Evolutionary conservation across 2,888 invertebrate species (phyloP), one percentile per base, ranked within the genome.

Genomic region (Griposia aprilina): DNA sequence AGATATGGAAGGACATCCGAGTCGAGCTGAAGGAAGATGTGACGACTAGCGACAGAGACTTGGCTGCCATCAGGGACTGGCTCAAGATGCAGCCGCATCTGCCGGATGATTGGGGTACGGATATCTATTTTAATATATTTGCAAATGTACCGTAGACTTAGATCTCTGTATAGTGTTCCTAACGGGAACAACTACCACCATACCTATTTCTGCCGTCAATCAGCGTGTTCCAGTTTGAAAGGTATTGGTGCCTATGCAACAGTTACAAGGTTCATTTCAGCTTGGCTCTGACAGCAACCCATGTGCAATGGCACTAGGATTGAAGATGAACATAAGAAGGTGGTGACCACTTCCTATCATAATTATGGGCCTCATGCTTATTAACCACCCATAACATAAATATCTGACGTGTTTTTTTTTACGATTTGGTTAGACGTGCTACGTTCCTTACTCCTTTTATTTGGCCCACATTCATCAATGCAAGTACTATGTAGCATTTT

Each of bases 11-110:
- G 91, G 95, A 95, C 93, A 98, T 98, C 89, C 97, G 98, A 74
- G 96, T 97, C 83, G 98, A 98, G 91, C 94, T 98, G 81, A 98
- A 98, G 70, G 98, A 98, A 91, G 97, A 98, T 84, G 94, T 96
- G 0, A 93, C 93, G 50, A 97, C 97, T 0, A 94, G 97, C 1
- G 97, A 97, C 63, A 94, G 95, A 6, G 97, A 98, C 84, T 89
- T 98, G 48, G 95, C 95, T 10, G 94, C 96, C 50, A 97, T 98
- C 84, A 97, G 97, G 89, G 97, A 98, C 17, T 98, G 98, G 98
- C 92, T 98, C 72, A 93, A 94, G 84, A 97, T 97, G 88, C 97
- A 98, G 89, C 97, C 98, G 0, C 98, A 98, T 93, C 92, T 98
- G 50, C 98, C 98, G 76, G 95, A 97, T 89, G 96, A 96, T 41